Evolutionary conservation across 2,113 vertebrate genomes (phyloP).

Genomic region (Pelecanoides urinatrix): DNA sequence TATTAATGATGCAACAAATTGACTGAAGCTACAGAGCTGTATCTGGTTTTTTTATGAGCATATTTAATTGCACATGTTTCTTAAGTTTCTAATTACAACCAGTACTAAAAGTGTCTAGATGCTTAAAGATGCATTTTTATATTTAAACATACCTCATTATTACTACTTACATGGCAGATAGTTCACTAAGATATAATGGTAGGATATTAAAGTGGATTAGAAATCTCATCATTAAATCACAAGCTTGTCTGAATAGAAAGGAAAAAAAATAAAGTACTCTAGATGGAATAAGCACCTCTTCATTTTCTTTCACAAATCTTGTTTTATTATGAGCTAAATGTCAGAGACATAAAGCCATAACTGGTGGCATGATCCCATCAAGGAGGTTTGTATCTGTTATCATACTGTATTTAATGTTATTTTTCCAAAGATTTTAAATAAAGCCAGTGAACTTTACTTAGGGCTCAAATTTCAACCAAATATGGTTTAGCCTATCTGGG

Average conservation of each 20-base stretch:
- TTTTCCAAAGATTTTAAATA: slow-evolving; percentile 1
- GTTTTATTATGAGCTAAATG: slow-evolving; percentile 44
- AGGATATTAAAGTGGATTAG: slow-evolving; percentile 55
- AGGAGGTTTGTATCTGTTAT: slow-evolving; percentile 11
- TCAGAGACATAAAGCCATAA: slow-evolving; percentile 38
- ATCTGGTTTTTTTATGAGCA: slow-evolving; percentile 52
- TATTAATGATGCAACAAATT: slow-evolving; percentile 71
- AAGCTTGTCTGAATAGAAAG: background rate
- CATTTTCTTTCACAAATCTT: slow-evolving; percentile 56
- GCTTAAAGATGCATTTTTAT: slow-evolving; percentile 58
- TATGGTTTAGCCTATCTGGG: background rate
- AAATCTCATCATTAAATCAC: slow-evolving; percentile 66
- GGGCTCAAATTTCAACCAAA: background rate
- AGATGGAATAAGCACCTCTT: slow-evolving; percentile 24
- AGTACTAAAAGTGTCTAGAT: slow-evolving; percentile 54
- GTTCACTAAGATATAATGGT: slow-evolving; percentile 59
- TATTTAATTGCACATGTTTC: slow-evolving; percentile 69
- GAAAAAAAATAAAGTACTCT: slow-evolving; percentile 2
- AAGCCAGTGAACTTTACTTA: background rate
- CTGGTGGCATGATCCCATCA: slow-evolving; percentile 3
- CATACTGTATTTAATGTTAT: background rate
- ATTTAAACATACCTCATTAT: slow-evolving; percentile 61
- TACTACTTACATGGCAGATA: slow-evolving; percentile 58
- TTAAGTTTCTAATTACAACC: slow-evolving; percentile 73
- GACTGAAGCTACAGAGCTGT: slow-evolving; percentile 39